Base-by-base conservation (phyloP, 2,797 vertebrate species). In the Danio kyathit region DNA sequence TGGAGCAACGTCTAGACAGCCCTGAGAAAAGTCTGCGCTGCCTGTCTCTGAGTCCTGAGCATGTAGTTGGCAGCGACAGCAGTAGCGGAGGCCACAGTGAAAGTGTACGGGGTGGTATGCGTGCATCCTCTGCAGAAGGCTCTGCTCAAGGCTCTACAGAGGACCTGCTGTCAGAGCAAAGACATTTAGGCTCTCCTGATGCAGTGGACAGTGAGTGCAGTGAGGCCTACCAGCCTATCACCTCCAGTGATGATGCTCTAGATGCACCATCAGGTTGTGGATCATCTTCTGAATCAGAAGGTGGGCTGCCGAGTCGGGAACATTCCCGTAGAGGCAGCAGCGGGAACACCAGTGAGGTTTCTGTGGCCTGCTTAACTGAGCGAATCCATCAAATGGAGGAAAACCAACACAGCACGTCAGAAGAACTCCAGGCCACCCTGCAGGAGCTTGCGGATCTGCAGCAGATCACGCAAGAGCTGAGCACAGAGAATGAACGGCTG, bases 381-480 rank as follows among this genome's bases (percentile, higher is more conserved):
- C 90, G 96, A 9, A 96, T 97, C 71, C 96, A 96, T 84, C 95
- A 96, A 82, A 96, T 97, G 96, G 96, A 97, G 66, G 96, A 97
- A 89, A 96, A 95, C 74, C 96, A 97, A 7, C 96, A 97, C 84
- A 95, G 96, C 41, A 97, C 95, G 0, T 88, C 95, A 0, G 96
- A 96, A 87, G 96, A 96, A 81, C 95, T 97, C 7, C 96, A 97
- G 87, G 96, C 96, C 61, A 97, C 96, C 0, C 91, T 97, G 19
- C 96, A 96, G 64, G 96, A 97, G 80, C 92, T 96, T 41, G 95
- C 96, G 0, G 96, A 97, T 80, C 87, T 97, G 48, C 96, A 97
- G 48, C 96, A 97, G 88, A 95, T 96, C 64, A 95, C 95, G 0
- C 96, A 96, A 67, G 96, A 97, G 75, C 89, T 97, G 54, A 96